Evolutionary conservation across 2,888 invertebrate species (phyloP).

Genomic region (Cryptocephalus moraei): DNA sequence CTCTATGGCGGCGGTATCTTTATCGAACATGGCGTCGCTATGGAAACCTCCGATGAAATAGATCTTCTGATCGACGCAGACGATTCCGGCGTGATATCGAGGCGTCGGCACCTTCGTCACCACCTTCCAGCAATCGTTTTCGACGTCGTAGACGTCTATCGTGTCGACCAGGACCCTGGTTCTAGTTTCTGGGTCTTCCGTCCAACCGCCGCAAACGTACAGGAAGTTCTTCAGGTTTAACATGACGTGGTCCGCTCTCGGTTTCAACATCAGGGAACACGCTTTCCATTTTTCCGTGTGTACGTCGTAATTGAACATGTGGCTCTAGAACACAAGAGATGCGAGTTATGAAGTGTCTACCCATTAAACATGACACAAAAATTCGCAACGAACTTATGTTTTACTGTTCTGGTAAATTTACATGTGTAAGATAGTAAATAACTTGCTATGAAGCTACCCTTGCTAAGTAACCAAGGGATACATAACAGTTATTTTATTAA

Average conservation of each 20-base stretch:
- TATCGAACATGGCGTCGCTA: conserved; percentile 55
- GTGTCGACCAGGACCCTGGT: conserved; percentile 41
- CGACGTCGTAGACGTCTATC: conserved; percentile 54
- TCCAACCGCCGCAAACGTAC: conserved; percentile 59
- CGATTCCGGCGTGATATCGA: conserved; percentile 57
- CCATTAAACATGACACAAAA: no score
- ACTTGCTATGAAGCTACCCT: no score
- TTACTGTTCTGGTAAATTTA: no score
- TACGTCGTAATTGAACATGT: conserved; percentile 43
- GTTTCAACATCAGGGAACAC: conserved; percentile 45
- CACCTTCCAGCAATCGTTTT: conserved; percentile 46
- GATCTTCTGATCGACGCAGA: conserved; percentile 48
- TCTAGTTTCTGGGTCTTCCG: conserved; percentile 43
- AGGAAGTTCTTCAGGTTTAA: conserved; percentile 46
- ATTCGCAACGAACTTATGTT: no score
- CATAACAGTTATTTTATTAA: no score
- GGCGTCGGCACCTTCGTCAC: conserved; percentile 55
- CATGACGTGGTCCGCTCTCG: conserved; percentile 57
- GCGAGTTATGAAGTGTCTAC: no score
- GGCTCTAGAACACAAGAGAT: conserved; percentile 8
- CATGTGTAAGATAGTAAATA: no score
- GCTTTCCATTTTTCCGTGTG: conserved; percentile 44
- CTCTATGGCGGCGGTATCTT: conserved; percentile 55
- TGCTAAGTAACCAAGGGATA: no score
- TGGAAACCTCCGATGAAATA: conserved; percentile 62